Conservation (phyloP, 2,797 vertebrate genomes). For the Rhinophrynus dorsalis region DNA sequence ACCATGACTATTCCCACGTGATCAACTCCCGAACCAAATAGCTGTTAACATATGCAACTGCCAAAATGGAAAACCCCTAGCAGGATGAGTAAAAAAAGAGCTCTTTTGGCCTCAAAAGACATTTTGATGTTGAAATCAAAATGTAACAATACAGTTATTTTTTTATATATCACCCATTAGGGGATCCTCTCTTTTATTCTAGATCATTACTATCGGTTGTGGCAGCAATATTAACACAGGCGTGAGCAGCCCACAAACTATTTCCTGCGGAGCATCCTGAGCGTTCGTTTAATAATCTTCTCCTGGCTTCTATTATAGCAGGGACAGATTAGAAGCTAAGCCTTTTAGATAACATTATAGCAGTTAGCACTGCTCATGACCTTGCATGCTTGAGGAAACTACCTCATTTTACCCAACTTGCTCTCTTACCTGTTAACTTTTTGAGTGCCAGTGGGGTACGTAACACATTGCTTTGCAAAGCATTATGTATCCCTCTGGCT, state of each 20-base stretch:
- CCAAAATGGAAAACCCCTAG: slow-evolving; percentile 62
- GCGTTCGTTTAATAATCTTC: slow-evolving; percentile 27
- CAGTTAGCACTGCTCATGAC: not conserved
- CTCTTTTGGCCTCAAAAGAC: slow-evolving; percentile 58
- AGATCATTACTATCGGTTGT: slow-evolving; percentile 59
- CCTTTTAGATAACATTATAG: not conserved
- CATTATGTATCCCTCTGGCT: too few relatives aligned
- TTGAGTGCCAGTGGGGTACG: too few relatives aligned
- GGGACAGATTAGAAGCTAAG: not conserved
- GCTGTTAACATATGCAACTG: slow-evolving; percentile 55
- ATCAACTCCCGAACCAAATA: slow-evolving; percentile 53
- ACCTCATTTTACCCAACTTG: too few relatives aligned
- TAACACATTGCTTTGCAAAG: too few relatives aligned
- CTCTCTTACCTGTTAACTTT: too few relatives aligned
- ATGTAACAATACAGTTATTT: slow-evolving; percentile 71
- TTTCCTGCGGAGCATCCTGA: slow-evolving; percentile 14
- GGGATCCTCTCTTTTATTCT: slow-evolving; percentile 58
- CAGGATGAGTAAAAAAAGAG: slow-evolving; percentile 53
- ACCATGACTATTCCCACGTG: slow-evolving; percentile 50
- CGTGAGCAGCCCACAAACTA: slow-evolving; percentile 15
- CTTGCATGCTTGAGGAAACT: too few relatives aligned
- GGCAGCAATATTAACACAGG: slow-evolving; percentile 27
- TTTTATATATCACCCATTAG: slow-evolving; percentile 59
- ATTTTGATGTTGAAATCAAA: slow-evolving; percentile 67
- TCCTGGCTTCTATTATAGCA: slow-evolving; percentile 14